phyloP scores from a whole-genome alignment of 2,797 vertebrate species.

The Amblyopsis hoosieri region DNA sequence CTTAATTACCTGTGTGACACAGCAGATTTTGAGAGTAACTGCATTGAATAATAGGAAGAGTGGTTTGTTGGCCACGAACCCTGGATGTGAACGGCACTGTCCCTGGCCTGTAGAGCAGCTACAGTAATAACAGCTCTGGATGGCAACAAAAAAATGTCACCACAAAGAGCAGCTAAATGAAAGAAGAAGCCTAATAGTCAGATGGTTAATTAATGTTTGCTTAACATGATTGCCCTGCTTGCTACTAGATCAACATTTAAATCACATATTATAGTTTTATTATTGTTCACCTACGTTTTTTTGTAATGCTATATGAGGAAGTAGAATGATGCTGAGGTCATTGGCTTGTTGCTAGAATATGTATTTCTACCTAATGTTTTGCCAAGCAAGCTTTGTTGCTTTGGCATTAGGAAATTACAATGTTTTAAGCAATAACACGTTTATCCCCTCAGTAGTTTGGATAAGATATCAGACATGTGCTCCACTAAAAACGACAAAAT shows the following conservation, averaged over 20 bases:
- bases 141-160: constrained; percentile 34
- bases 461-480: not conserved
- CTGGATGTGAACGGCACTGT: constrained; percentile 11
- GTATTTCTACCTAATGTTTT: too few relatives aligned
- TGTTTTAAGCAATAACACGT: constrained; percentile 29
- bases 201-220: constrained; percentile 10
- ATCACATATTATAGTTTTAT: too few relatives aligned
- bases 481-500: not conserved
- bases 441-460: constrained; percentile 12
- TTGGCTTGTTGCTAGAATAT: too few relatives aligned
- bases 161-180: constrained; percentile 20
- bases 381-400: not conserved
- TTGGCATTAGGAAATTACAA: constrained; percentile 27
- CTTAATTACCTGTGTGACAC: constrained; percentile 34
- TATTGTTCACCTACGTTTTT: too few relatives aligned
- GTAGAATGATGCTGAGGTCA: too few relatives aligned
- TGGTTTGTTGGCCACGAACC: constrained; percentile 6
- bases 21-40: constrained; percentile 28
- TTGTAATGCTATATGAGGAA: too few relatives aligned
- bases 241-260: too few relatives aligned
- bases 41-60: constrained; percentile 22
- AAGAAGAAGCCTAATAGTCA: not conserved
- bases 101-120: constrained; percentile 23
- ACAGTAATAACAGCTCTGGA: constrained; percentile 47
- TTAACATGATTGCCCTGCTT: not conserved